Evolutionary conservation across 2,888 invertebrate species (phyloP), one percentile per base, ranked within the genome.

Genomic region (Pterostichus niger): DNA sequence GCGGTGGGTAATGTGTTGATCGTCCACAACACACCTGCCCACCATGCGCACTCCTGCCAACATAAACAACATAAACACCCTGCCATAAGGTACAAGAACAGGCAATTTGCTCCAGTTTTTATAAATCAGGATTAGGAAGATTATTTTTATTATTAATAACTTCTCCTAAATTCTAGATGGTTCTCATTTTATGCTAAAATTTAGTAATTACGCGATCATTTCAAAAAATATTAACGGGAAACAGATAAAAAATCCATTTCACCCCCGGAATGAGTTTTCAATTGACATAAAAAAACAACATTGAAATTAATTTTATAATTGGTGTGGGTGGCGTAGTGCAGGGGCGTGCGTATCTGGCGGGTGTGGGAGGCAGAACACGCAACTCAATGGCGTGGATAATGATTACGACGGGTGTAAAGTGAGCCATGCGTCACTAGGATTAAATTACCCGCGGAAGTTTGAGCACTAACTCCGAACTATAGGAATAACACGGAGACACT

Each of bases 191-290:
- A 6, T 40, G 6, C 3, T 40, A 40, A 54, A 54, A 13, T 17
- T 15, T 15, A 54, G 59, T 59, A 59, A 59, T 59, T 59, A 59
- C 9, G 15, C 7, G 17, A 54, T 59, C 49, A 59, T 31, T 59
- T 59, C 49, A 49, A 59, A 59, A 59, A 59, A 59, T 59, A 59
- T 59, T 59, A 59, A 33, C 59, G 59, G 0, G 9, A 13, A 49
- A 17, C 59, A 24, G 31, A 59, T 59, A 59, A 59, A 59, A 59
- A 59, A 59, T 59, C 59, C 9, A 59, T 59, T 59, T 59, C 7
- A 31, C 9, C 10, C 10, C 4, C 24, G 31, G 17, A 31, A 59
- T 31, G 24, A 31, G 31, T 31, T 59, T 59, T 31, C 31, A 31
- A 59, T 59, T 59, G 59, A 59, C 59, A 59, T 2, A 6, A 59